Percentiles rank a stretch among this genome's conserved stretches.
Conservation (phyloP, 2,113 vertebrate genomes). For the Desmodus rotundus region DNA sequence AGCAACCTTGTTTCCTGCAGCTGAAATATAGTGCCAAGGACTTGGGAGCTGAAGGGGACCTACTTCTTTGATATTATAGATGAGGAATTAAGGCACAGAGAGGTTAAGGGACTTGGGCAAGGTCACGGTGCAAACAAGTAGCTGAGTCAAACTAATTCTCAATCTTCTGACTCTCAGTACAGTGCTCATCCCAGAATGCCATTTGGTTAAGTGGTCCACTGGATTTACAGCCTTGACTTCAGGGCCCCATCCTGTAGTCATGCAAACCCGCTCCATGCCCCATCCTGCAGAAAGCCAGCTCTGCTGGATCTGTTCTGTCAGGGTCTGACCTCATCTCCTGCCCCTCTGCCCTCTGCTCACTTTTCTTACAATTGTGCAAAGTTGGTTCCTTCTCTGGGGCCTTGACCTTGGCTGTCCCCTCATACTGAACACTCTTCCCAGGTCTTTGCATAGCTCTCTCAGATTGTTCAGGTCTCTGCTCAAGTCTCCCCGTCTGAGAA, state of each 20-base stretch:
- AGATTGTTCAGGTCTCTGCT: background rate
- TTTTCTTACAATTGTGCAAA: background rate
- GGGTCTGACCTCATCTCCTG: background rate
- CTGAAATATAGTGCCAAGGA: background rate
- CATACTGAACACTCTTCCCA: background rate
- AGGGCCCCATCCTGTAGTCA: background rate
- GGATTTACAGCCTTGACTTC: too few species aligned
- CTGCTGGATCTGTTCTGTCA: background rate
- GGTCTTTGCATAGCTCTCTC: background rate
- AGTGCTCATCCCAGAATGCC: background rate
- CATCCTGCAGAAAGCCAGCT: background rate
- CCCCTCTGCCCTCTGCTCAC: background rate
- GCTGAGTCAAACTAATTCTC: background rate
- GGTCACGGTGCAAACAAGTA: background rate
- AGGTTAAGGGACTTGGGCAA: background rate
- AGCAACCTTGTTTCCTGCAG: background rate
- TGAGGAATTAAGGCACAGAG: background rate
- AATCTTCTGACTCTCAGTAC: background rate
- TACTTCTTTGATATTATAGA: background rate
- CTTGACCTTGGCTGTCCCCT: background rate
- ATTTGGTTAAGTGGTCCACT: background rate
- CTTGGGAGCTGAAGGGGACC: background rate
- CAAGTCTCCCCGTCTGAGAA: background rate
- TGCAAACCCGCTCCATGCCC: background rate
- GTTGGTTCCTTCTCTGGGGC: background rate